These are phyloP conservation scores for Emmelina monodactyla DNA, from an alignment of 2,888 invertebrate species.

Conservation along the genomic window DNA sequence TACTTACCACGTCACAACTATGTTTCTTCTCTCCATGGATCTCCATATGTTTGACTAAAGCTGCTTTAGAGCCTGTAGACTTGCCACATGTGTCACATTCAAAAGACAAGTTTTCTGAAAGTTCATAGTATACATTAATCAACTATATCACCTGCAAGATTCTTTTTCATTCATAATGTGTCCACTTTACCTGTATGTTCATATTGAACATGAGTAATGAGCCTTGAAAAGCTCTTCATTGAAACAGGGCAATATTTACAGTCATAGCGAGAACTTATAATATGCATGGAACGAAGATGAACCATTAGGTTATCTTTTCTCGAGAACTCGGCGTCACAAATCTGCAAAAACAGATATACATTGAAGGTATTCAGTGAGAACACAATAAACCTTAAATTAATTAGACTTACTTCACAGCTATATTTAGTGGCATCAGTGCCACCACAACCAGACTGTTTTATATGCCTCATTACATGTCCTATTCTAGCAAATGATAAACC, in stretches of 20 bases:
- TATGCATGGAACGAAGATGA: conserved; percentile 71
- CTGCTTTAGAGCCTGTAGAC: conserved; percentile 75
- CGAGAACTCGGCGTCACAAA: conserved; percentile 69
- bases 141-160: conserved; percentile 31
- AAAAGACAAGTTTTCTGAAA: conserved; percentile 60
- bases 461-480: conserved; percentile 77
- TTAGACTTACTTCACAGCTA: conserved; percentile 44
- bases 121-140: not conserved
- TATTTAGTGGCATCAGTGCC: conserved; percentile 36
- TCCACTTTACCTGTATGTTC: not conserved
- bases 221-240: conserved; percentile 40
- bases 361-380: no score
- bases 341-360: no score
- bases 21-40: conserved; percentile 74
- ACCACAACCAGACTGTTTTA: conserved; percentile 73
- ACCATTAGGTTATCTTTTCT: conserved; percentile 80
- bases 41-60: conserved; percentile 77
- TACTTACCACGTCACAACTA: conserved; percentile 67
- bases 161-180: conserved; percentile 15
- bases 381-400: conserved; percentile 2
- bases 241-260: conserved; percentile 40
- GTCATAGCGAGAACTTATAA: conserved; percentile 23
- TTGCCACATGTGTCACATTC: conserved; percentile 78
- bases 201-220: conserved; percentile 35
- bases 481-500: conserved; percentile 76